phyloP scores from a whole-genome alignment of 64 coral and sea anemone species.

The Hydrozoanthus tunicans region DNA sequence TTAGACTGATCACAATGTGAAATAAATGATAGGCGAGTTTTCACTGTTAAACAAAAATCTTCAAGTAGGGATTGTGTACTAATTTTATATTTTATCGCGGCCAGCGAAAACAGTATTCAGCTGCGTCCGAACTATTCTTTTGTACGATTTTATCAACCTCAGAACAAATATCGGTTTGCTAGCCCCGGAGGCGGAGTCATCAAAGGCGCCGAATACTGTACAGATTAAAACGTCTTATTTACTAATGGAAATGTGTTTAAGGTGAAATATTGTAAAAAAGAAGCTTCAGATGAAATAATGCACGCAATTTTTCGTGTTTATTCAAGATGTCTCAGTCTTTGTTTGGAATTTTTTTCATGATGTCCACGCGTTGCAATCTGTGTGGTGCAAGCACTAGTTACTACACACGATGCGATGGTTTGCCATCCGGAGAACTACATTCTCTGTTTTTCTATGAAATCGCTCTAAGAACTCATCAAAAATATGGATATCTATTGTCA shows the following conservation, averaged over 20 bases:
- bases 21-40: background rate
- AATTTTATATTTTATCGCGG: background rate
- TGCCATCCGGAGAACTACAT: no score
- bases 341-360: no score
- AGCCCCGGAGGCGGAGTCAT: background rate
- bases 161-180: background rate
- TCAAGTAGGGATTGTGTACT: background rate
- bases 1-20: background rate
- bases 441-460: no score
- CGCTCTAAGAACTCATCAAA: no score
- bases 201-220: background rate
- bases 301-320: no score
- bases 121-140: background rate
- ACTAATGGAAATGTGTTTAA: background rate
- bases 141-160: background rate
- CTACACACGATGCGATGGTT: no score
- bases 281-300: no score
- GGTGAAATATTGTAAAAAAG: background rate
- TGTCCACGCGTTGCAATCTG: no score
- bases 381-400: no score
- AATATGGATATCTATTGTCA: no score
- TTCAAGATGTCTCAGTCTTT: no score
- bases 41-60: background rate
- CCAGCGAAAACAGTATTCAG: background rate
- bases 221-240: background rate